Evolutionary conservation across 2,888 invertebrate genomes (phyloP).

Genomic region (Campopleginae sp.): DNA sequence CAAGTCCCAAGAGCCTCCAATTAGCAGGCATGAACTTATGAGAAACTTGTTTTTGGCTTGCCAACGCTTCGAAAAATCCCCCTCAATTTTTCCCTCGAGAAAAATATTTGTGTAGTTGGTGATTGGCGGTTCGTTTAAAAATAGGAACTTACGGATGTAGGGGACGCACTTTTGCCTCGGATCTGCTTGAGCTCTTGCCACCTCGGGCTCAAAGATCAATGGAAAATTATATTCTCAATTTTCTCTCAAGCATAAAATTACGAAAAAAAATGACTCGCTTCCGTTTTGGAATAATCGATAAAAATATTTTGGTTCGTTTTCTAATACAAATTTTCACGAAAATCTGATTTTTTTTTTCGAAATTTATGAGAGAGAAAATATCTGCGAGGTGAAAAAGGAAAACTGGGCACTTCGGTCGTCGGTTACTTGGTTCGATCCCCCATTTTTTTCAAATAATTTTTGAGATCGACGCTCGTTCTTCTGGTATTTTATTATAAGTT

Average conservation of each 20-base stretch:
- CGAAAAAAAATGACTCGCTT: neutral
- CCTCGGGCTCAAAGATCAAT: conserved; percentile 14
- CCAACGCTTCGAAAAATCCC: conserved; percentile 12
- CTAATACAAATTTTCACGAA: neutral
- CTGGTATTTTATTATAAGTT: conserved; percentile 77
- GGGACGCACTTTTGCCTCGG: neutral
- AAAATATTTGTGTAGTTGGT: conserved; percentile 46
- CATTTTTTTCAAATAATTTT: conserved; percentile 40
- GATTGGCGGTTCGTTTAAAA: conserved; percentile 28
- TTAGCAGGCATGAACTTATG: conserved; percentile 14
- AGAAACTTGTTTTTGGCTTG: neutral
- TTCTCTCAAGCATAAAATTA: neutral
- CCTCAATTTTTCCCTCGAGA: conserved; percentile 2
- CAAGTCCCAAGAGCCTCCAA: conserved; percentile 25
- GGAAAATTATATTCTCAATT: neutral
- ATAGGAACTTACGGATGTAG: conserved; percentile 30
- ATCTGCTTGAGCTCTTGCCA: conserved; percentile 29
- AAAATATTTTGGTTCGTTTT: neutral
- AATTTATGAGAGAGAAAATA: conserved; percentile 7
- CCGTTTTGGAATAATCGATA: neutral
- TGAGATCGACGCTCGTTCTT: conserved; percentile 70
- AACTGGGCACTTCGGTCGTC: conserved; percentile 63
- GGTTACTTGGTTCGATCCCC: conserved; percentile 59
- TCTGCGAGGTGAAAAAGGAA: neutral
- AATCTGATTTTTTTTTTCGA: neutral